These are phyloP conservation scores for Bergia sp. DNA, from an alignment of 92 coral and sea anemone genomes.

Conservation along the genomic window DNA sequence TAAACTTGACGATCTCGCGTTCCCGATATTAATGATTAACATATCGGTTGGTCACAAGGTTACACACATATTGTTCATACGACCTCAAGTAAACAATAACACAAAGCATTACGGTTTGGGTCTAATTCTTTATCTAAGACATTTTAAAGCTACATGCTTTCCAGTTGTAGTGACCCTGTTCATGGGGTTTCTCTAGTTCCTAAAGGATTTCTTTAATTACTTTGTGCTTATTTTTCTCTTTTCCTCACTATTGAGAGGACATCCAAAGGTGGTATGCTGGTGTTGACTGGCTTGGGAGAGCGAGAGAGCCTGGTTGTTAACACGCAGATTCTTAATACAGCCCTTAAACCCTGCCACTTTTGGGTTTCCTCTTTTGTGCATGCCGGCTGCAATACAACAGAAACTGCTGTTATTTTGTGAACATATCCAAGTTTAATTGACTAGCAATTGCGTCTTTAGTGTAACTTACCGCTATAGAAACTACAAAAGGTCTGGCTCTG, in stretches of 20 bases:
- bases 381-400: conserved; percentile 3
- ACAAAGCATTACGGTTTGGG: no score
- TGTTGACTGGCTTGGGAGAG: conserved; percentile 4
- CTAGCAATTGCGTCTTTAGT: background rate
- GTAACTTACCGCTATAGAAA: background rate
- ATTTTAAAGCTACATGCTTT: no score
- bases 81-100: no score
- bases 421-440: background rate
- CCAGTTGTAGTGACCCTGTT: no score
- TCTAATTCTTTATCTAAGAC: no score
- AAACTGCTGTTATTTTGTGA: background rate
- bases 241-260: conserved; percentile 10
- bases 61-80: no score
- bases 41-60: no score
- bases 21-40: no score
- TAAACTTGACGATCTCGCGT: no score
- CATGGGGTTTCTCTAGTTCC: no score
- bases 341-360: conserved; percentile 15
- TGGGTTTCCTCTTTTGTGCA: conserved; percentile 24
- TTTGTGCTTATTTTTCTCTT: background rate
- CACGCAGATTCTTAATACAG: background rate
- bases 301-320: background rate
- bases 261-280: background rate
- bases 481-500: background rate
- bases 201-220: no score